These are phyloP conservation scores for Andrena trimmerana DNA, from an alignment of 2,888 invertebrate species.

Conservation along the genomic window DNA sequence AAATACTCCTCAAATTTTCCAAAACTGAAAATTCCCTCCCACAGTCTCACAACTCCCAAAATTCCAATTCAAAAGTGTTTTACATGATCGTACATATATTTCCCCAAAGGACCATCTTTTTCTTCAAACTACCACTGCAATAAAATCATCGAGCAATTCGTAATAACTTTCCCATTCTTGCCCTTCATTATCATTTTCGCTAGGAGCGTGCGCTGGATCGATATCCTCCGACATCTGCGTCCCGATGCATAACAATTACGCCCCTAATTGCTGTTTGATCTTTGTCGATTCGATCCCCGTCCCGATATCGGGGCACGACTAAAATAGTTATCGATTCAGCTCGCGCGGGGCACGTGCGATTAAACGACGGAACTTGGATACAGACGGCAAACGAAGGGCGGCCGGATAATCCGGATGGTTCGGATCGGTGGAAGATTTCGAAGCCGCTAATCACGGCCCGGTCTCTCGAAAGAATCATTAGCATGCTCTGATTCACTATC, in stretches of 20 bases:
- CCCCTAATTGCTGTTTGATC: conserved; percentile 55
- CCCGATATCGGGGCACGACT: conserved; percentile 20
- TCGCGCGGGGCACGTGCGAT: conserved; percentile 43
- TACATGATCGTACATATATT: too few species aligned
- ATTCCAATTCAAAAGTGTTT: too few species aligned
- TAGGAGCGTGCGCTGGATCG: neutral
- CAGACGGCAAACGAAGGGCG: conserved; percentile 46
- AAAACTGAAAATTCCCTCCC: too few species aligned
- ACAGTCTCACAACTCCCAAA: too few species aligned
- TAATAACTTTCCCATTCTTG: neutral
- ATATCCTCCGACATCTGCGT: neutral
- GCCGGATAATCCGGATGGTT: conserved; percentile 53
- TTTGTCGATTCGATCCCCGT: conserved; percentile 16
- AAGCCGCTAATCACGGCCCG: conserved; percentile 8
- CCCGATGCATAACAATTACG: conserved; percentile 29
- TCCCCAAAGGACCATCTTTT: too few species aligned
- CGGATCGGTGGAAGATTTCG: conserved; percentile 28
- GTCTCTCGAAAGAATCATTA: conserved; percentile 42
- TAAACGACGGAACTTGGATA: conserved; percentile 44
- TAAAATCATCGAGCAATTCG: too few species aligned
- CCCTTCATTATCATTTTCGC: neutral
- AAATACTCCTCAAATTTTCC: too few species aligned
- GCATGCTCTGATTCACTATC: conserved; percentile 51
- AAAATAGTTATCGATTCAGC: conserved; percentile 40
- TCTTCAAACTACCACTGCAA: too few species aligned